phyloP scores from a whole-genome alignment of 2,797 vertebrate genomes.

The Dendrocincla tyrannina region DNA sequence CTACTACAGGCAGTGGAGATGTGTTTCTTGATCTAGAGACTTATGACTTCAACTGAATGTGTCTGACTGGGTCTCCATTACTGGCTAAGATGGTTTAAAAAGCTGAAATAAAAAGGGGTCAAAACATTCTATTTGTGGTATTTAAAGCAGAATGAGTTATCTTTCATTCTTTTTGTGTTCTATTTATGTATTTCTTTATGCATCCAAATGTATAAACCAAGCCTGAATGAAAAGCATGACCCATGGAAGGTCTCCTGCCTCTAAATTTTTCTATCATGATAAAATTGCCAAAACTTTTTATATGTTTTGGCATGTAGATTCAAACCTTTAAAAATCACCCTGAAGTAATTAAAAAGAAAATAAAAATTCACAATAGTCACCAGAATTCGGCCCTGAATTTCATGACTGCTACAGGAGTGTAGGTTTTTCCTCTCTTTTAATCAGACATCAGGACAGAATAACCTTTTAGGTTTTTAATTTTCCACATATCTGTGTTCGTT shows the following conservation, averaged over 20 bases:
- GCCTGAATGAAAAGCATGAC: background rate
- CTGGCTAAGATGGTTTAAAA: background rate
- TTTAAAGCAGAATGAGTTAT: background rate
- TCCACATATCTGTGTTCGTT: background rate
- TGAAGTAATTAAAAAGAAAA: background rate
- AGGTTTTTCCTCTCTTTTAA: background rate
- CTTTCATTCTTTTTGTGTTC: background rate
- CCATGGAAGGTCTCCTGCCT: background rate
- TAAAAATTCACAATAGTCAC: background rate
- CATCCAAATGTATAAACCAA: background rate
- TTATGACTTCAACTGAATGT: background rate
- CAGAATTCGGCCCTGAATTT: background rate
- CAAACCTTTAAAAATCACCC: background rate
- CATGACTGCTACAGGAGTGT: fast-evolving
- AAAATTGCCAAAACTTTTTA: background rate
- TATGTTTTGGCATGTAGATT: background rate
- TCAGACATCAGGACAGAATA: background rate
- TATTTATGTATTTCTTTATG: background rate
- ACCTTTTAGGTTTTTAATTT: background rate
- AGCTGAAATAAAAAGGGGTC: background rate
- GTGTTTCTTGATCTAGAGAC: background rate
- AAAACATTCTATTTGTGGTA: background rate
- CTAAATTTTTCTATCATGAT: background rate
- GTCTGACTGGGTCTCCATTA: background rate
- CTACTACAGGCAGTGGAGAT: background rate